Base-by-base conservation (phyloP, 2,888 invertebrate genomes). In the Physocephala rufipes region DNA sequence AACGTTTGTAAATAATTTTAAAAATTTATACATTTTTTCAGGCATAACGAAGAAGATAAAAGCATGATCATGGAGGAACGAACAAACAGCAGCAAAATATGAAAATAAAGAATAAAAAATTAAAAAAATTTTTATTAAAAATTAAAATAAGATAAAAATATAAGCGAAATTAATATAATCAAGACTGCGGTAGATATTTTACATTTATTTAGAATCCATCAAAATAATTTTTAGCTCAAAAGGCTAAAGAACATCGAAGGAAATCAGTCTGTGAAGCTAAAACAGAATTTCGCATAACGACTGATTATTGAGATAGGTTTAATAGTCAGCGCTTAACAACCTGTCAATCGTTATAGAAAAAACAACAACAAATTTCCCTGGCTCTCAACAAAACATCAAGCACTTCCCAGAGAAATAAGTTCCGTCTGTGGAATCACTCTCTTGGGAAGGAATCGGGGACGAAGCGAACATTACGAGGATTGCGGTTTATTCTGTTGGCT, bases 101-200 rank as follows among this genome's bases (percentile, higher is more conserved):
- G 67, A 72, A 72, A 72, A 73, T 58, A 70, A 72, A 70, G 55
- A 63, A n/a, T 63, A 45, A 55, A 61, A 28, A 58, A 13, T 24
- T 61, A 21, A 26, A 30, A 70, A 58, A 61, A 66, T 21, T 51
- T 28, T 9, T 15, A 63, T 62, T 36, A 43, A 49, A 61, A 66
- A 59, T 53, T 36, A 36, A 30, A 28, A 26, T 12, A 28, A 9
- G 9, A 7, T 36, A 64, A 64, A 45, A 43, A 63, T 30, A 63
- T n/a, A n/a, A n/a, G 59, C 21, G 2, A 65, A 36, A 28, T 51
- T 51, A 19, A 58, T 24, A 13, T 30, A 65, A 65, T n/a, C 2
- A 47, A 66, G 49, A 71, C 64, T 75, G 75, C 74, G 74, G 76
- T 76, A 75, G 76, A 76, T 74, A 77, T 77, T 76, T 76, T 74